These are phyloP conservation scores for Hippocampus comes DNA, from an alignment of 2,113 vertebrate genomes.

Conservation along the genomic window DNA sequence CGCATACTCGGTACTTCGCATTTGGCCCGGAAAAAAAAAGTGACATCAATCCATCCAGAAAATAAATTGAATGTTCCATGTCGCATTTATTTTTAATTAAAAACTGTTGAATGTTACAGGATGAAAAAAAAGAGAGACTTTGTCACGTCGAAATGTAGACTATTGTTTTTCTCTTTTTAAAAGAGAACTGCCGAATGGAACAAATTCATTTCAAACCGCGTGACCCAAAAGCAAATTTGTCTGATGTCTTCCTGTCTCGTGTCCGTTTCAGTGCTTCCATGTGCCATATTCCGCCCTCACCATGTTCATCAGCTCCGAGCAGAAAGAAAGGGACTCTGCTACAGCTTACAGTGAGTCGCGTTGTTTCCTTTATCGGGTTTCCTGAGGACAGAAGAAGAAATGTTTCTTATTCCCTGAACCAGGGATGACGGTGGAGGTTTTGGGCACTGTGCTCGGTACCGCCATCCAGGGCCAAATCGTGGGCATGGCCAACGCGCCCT, in stretches of 20 bases:
- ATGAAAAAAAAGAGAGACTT: too few species aligned
- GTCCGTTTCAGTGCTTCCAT: constrained; percentile 86
- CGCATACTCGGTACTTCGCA: too few species aligned
- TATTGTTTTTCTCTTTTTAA: too few species aligned
- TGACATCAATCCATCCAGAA: too few species aligned
- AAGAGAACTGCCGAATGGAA: not conserved
- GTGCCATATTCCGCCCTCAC: constrained; percentile 97
- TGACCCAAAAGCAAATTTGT: not conserved
- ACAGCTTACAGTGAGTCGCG: constrained; percentile 89
- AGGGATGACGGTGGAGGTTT: constrained; percentile 96
- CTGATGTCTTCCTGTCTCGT: not conserved
- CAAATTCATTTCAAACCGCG: not conserved
- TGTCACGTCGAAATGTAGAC: too few species aligned
- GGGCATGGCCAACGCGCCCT: constrained; percentile 80
- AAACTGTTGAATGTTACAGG: too few species aligned
- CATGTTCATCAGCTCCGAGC: constrained; percentile 97
- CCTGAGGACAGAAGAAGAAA: not conserved
- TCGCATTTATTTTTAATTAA: too few species aligned
- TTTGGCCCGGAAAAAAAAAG: too few species aligned
- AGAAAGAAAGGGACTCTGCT: constrained; percentile 92
- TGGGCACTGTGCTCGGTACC: constrained; percentile 88
- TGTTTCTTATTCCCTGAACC: not conserved
- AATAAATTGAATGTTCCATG: too few species aligned
- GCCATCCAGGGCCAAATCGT: constrained; percentile 96
- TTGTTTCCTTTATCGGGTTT: not conserved